These are phyloP conservation scores for Leptinotarsa defecta DNA, from an alignment of 1,140 invertebrate genomes.

Conservation along the genomic window DNA sequence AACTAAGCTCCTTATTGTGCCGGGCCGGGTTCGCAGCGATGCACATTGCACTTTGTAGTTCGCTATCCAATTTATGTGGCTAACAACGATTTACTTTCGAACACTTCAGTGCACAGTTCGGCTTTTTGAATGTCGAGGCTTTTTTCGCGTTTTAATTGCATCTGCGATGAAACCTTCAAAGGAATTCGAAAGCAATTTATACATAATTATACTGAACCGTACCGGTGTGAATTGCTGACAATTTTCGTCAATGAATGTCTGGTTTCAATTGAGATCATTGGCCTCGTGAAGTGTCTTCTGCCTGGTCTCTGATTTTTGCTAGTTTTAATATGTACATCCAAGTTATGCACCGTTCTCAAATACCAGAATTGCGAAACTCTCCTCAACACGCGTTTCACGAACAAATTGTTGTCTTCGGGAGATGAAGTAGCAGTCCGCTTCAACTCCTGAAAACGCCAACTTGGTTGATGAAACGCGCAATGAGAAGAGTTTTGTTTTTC, in stretches of 20 bases:
- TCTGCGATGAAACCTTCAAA: conserved; percentile 10
- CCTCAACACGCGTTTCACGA: too few species aligned
- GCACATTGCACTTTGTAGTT: conserved; percentile 25
- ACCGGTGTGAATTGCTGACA: not conserved
- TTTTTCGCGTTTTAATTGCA: conserved; percentile 20
- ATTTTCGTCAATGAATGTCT: not conserved
- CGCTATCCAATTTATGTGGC: conserved; percentile 32
- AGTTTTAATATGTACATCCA: too few species aligned
- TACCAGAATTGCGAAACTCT: too few species aligned
- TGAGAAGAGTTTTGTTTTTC: too few species aligned
- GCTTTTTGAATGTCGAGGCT: conserved; percentile 9
- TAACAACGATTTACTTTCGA: conserved; percentile 30
- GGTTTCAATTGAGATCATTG: not conserved
- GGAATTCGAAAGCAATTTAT: conserved; percentile 15
- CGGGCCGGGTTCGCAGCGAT: conserved; percentile 3
- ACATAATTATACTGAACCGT: conserved; percentile 7
- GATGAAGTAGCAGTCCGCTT: too few species aligned
- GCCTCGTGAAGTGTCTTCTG: too few species aligned
- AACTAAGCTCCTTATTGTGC: conserved; percentile 33
- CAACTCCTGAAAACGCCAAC: too few species aligned
- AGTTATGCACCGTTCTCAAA: too few species aligned
- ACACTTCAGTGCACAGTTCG: conserved; percentile 18
- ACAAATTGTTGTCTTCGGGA: too few species aligned
- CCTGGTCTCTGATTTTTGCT: too few species aligned
- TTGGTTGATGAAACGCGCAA: too few species aligned